phyloP scores from a whole-genome alignment of 2,888 invertebrate genomes.

The Brenthis hecate region DNA sequence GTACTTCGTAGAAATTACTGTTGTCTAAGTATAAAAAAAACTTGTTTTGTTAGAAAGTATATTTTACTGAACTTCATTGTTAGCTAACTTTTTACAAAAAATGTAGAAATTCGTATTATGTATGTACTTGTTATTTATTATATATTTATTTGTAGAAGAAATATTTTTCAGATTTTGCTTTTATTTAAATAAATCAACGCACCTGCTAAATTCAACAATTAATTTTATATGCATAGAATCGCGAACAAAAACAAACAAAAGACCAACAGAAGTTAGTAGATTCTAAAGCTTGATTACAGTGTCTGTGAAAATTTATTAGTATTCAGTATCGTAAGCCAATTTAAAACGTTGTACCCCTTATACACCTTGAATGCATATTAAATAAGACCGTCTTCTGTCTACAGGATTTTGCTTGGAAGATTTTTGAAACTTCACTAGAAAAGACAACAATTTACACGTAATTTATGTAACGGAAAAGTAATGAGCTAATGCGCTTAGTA shows the following conservation, averaged over 20 bases:
- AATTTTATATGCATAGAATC: slow-evolving; percentile 8
- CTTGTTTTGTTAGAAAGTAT: not conserved
- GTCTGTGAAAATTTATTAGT: slow-evolving; percentile 49
- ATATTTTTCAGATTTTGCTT: too few relatives aligned
- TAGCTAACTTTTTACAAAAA: too few relatives aligned
- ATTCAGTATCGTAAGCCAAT: slow-evolving; percentile 69
- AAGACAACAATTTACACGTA: slow-evolving; percentile 7
- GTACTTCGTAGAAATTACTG: not conserved
- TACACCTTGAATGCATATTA: slow-evolving; percentile 76
- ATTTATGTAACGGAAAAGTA: slow-evolving; percentile 1
- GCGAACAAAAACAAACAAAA: slow-evolving; percentile 5
- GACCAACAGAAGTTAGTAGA: slow-evolving; percentile 9
- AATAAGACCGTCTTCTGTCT: slow-evolving; percentile 47
- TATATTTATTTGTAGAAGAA: too few relatives aligned
- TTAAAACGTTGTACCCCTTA: slow-evolving; percentile 71
- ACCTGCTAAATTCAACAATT: slow-evolving; percentile 7
- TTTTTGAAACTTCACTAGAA: slow-evolving; percentile 21
- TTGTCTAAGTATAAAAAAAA: not conserved
- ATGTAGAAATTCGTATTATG: too few relatives aligned
- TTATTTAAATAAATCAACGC: too few relatives aligned
- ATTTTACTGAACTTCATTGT: too few relatives aligned
- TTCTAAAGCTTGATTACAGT: slow-evolving; percentile 42
- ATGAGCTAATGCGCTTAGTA: not conserved
- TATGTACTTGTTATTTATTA: too few relatives aligned
- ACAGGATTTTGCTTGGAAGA: slow-evolving; percentile 19